These are phyloP conservation scores for Zapus hudsonius DNA, from an alignment of 2,113 vertebrate genomes.

Conservation along the genomic window DNA sequence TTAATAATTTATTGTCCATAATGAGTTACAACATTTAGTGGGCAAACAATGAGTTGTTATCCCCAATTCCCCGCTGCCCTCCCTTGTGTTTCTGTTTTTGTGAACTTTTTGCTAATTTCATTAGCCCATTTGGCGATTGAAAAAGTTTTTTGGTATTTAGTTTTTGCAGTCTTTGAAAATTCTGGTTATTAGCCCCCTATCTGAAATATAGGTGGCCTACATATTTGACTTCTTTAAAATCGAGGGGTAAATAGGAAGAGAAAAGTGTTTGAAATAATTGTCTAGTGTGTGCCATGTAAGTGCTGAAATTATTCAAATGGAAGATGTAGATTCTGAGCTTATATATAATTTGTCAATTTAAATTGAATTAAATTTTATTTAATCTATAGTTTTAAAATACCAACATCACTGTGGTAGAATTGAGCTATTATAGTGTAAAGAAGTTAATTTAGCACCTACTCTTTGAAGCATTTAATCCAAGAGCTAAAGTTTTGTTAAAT, in stretches of 20 bases:
- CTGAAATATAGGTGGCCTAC: no score
- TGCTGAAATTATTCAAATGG: not conserved
- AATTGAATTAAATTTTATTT: slow-evolving; percentile 4
- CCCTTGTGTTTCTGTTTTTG: no score
- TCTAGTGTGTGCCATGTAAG: not conserved
- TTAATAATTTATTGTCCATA: no score
- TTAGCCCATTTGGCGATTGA: no score
- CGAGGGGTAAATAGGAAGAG: not conserved
- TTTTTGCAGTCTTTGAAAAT: no score
- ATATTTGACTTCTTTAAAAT: not conserved
- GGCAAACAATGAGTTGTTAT: no score
- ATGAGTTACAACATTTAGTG: no score
- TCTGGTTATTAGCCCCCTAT: no score
- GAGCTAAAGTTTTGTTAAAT: not conserved
- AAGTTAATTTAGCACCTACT: not conserved
- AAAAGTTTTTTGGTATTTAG: no score
- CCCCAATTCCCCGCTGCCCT: no score
- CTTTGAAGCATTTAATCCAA: not conserved
- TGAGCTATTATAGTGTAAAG: not conserved
- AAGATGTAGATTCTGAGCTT: not conserved
- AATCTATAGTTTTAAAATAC: not conserved
- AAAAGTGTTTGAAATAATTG: not conserved
- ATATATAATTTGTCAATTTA: not conserved
- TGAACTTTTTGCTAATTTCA: no score
- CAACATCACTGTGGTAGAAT: not conserved